These are phyloP conservation scores for Melanotaenia trifasciata DNA, from an alignment of 2,797 vertebrate species.

Conservation along the genomic window DNA sequence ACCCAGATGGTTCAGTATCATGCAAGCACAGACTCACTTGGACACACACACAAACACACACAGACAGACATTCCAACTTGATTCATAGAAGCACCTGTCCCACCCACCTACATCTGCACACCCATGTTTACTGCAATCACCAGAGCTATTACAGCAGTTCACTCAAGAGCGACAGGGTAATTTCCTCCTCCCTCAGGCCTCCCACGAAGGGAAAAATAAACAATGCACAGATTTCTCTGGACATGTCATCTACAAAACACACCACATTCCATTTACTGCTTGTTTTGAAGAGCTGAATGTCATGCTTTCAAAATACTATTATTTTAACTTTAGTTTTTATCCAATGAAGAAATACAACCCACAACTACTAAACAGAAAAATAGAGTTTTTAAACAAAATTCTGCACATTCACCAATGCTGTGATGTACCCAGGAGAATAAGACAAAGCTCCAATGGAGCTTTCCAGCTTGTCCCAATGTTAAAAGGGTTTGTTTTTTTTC, in stretches of 20 bases:
- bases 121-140: slow-evolving; percentile 47
- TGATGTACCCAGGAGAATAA: no score
- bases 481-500: no score
- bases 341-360: neutral
- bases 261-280: slow-evolving; percentile 27
- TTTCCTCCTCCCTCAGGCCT: slow-evolving; percentile 58
- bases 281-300: slow-evolving; percentile 4
- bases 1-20: slow-evolving; percentile 27
- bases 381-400: neutral
- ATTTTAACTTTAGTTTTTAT: slow-evolving; percentile 3
- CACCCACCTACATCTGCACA: slow-evolving; percentile 34
- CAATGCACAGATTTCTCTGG: slow-evolving; percentile 41
- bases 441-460: no score
- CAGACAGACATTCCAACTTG: neutral
- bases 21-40: neutral
- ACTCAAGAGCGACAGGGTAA: slow-evolving; percentile 49
- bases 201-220: slow-evolving; percentile 41
- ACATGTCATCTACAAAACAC: slow-evolving; percentile 13
- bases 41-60: no score
- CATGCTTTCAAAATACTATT: neutral
- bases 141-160: slow-evolving; percentile 39
- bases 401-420: no score
- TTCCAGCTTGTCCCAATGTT: no score
- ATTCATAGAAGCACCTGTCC: slow-evolving; percentile 54
- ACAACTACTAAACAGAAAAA: neutral